These are phyloP conservation scores for Aphelinus atriplicis DNA, from an alignment of 1,140 invertebrate species.

Conservation along the genomic window DNA sequence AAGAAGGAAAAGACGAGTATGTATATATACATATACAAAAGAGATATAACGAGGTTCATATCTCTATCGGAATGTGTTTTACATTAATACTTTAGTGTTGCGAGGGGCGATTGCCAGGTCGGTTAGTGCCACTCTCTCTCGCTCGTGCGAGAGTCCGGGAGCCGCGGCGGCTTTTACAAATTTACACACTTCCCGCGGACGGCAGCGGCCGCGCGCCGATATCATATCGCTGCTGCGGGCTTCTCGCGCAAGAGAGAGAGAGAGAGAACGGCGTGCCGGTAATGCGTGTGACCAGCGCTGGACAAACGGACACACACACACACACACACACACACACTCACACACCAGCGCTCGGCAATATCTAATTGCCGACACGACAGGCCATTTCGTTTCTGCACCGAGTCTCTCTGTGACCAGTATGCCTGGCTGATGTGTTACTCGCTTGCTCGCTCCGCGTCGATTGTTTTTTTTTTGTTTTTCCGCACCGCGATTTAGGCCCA, in stretches of 20 bases:
- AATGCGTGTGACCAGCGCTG: conserved; percentile 10
- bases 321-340: no score
- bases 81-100: conserved; percentile 65
- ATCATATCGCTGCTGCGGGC: conserved; percentile 55
- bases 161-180: conserved; percentile 62
- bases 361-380: conserved; percentile 29
- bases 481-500: not conserved
- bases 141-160: conserved; percentile 42
- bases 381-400: conserved; percentile 2
- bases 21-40: not conserved
- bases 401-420: not conserved
- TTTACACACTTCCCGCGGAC: conserved; percentile 59
- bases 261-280: not conserved
- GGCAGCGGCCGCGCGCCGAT: conserved; percentile 52
- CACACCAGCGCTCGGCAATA: not conserved
- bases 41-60: conserved; percentile 43
- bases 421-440: not conserved
- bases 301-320: no score
- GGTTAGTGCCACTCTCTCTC: conserved; percentile 59
- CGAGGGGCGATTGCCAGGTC: conserved; percentile 57
- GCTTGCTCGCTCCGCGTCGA: not conserved
- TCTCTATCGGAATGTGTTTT: conserved; percentile 66
- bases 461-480: not conserved
- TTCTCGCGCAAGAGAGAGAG: no score
- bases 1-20: no score